Evolutionary conservation across 2,888 invertebrate species (phyloP), one percentile per base, ranked within the genome.

Genomic region (Eristalis tenax): DNA sequence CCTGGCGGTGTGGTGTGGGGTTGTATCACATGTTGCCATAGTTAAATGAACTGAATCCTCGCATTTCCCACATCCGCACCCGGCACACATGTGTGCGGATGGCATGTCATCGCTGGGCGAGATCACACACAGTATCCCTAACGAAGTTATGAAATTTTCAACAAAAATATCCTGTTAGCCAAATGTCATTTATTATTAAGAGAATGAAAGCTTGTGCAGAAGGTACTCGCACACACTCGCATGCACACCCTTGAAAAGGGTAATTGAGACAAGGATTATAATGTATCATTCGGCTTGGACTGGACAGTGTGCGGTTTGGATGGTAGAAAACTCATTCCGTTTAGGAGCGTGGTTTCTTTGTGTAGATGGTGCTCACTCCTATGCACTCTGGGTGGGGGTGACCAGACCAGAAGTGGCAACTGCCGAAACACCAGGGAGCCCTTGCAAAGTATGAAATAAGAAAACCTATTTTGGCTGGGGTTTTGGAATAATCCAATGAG

Each of bases 81-180:
- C 50, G 43, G 15, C n/a, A 35, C 43, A 43, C 22, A 80, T 38
- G 59, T 38, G 70, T 26, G 13, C 18, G 69, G 63, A 63, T 59
- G 18, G 50, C 65, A 78, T 71, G 69, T 78, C 78, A 66, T 70
- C 78, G 38, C 56, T 68, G 57, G 32, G n/a, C 15, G 56, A 23
- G 61, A 56, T 66, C 56, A 50, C 71, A 59, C 68, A 81, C 68
- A 74, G 65, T 66, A 79, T 79, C 83, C 18, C 83, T 83, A 86
- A 86, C 83, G 76, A 83, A 87, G 87, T 87, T 83, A 87, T 87
- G 87, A 87, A 83, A 87, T 79, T 87, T 83, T 87, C 83, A 87
- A 56, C 83, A 83, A 83, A 86, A 79, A 87, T 87, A 83, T 79
- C 83, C 79, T 79, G 71, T 80, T 79, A 76, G 75, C 79, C 83